A percentile compares a stretch with the other conserved stretches of the same genome.
These are phyloP conservation scores for Nycticryphes semicollaris DNA, from an alignment of 2,113 vertebrate species.

Conservation along the genomic window DNA sequence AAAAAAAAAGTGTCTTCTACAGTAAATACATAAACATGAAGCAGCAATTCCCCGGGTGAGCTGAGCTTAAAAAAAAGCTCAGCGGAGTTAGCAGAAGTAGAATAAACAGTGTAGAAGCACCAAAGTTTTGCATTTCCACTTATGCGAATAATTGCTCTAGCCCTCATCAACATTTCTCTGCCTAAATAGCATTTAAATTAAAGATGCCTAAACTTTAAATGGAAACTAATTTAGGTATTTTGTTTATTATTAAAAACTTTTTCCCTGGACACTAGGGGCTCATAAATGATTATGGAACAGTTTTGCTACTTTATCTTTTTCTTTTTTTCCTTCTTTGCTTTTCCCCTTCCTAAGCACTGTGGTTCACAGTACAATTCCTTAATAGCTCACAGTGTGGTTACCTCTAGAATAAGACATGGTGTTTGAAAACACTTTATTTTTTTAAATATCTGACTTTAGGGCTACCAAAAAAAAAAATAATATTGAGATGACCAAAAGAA, in stretches of 20 bases:
- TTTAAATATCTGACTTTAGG: conserved; percentile 65
- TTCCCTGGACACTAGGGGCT: neutral
- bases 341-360: neutral
- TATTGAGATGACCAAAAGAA: conserved; percentile 57
- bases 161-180: conserved; percentile 43
- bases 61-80: conserved; percentile 28
- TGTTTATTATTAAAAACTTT: conserved; percentile 34
- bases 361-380: neutral
- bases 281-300: neutral
- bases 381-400: neutral
- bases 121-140: conserved; percentile 55
- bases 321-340: neutral
- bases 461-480: neutral
- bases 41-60: conserved; percentile 25
- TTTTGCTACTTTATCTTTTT: neutral
- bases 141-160: conserved; percentile 41
- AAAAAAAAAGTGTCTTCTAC: neutral
- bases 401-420: conserved; percentile 26
- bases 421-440: conserved; percentile 26
- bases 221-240: conserved; percentile 66
- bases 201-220: conserved; percentile 57
- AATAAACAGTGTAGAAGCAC: conserved; percentile 7
- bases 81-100: neutral
- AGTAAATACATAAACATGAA: conserved; percentile 61
- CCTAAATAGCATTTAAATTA: conserved; percentile 60